Evolutionary conservation across 2,797 vertebrate genomes (phyloP), one percentile per base, ranked within the genome.

Genomic region (Melanotaenia maccullochi): DNA sequence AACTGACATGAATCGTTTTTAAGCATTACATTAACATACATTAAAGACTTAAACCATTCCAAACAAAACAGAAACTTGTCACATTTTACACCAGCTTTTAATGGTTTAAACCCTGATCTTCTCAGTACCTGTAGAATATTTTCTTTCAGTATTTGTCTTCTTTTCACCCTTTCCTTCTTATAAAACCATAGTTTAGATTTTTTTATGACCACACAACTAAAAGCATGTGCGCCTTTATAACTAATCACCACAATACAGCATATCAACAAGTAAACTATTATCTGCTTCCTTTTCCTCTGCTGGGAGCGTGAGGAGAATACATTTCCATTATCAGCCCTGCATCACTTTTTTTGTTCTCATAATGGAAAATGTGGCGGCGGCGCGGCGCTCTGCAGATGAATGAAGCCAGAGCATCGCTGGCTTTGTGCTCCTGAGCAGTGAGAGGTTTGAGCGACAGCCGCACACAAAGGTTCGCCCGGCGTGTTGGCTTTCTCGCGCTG

Each of bases 361-460:
- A 25, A 52, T 36, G 22, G 25, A 61, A 65, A 52, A 40, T 7
- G 3, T 36, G 69, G 16, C 49, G 8, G 24, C 1, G 32, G 4
- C 60, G 16, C 49, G 8, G 24, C 1, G 32, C 5, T 63, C 35
- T 40, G 24, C 62, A 25, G 54, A 56, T 49, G 63, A 76, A 72
- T 54, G 32, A 60, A 77, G 58, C 57, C 2, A 1, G 11, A 32
- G 56, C 32, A 5, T 65, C 18, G 8, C 7, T 11, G 57, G 58
- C 59, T 73, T 78, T 73, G 68, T 78, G 66, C 49, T 65, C 11
- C 35, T 28, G 75, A 81, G 54, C 65, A 24, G 65, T 0, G 63
- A 68, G 66, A 51, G 5, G 1, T 75, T 60, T 85, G 68, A 81
- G 16, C 57, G 76, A 77, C 71, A 56, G 76, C 24, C 16, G 28